Base-by-base conservation (phyloP, 2,797 vertebrate genomes). In the Neosilurus mollespiculum region DNA sequence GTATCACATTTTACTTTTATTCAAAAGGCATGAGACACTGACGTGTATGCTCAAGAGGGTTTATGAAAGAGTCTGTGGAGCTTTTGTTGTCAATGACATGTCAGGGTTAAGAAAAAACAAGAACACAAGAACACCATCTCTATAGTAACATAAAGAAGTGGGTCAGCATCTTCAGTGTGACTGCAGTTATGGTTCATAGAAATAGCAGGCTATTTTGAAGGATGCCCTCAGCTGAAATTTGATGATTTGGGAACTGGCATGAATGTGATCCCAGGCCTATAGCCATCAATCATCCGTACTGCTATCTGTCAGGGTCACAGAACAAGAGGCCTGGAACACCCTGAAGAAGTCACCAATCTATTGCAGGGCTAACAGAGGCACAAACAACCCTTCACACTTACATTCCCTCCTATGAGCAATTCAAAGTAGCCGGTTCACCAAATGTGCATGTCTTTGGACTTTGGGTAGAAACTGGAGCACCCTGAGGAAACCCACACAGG, bases 41-140 rank as follows among this genome's bases (percentile, higher is more conserved):
- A 76, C 26, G 34, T 76, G 54, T 34, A 76, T 76, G 11, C 54
- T 14, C 26, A 76, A 75, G 26, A 34, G 20, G 72, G 53, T 58
- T 75, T 58, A 20, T 10, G 54, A 26, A 58, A 75, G 4, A 76
- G 54, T 26, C 72, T 76, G 72, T 76, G 54, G 9, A 22, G 72
- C 22, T 34, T 72, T 53, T 3, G n/a, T 15, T 56, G 53, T 56
- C 51, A 56, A 15, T 14, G 5, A 43, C 49, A 72, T 54, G 49
- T 72, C 49, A 53, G n/a, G n/a, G n/a, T 1, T 24, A 72, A 53
- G n/a, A 72, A 53, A 72, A 30, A 30, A 30, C 30, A 30, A 30
- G 30, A 30, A 30, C 14, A 26, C 71, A 54, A 54, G 24, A 73
- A 30, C 24, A 54, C 71, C 51, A 73, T 26, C 15, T n/a, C 71